These are phyloP conservation scores for Aporophyla lueneburgensis DNA, from an alignment of 2,888 invertebrate species.

Conservation along the genomic window DNA sequence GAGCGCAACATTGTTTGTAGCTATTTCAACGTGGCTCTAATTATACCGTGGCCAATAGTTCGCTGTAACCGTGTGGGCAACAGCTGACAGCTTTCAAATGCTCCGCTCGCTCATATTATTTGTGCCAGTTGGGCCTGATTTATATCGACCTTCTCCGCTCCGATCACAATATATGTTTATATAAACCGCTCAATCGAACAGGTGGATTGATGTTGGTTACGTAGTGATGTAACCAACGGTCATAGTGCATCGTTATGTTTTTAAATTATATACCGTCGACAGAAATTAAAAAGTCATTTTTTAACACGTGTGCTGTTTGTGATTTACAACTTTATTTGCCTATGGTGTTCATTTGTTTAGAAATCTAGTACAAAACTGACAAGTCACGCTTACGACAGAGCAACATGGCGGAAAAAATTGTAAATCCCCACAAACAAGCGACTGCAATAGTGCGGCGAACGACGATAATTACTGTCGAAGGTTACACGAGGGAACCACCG, in stretches of 20 bases:
- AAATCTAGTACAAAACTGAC: conserved; percentile 32
- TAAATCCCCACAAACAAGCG: conserved; percentile 66
- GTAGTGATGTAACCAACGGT: conserved; percentile 46
- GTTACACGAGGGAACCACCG: conserved; percentile 79
- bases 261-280: conserved; percentile 7
- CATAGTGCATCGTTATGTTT: conserved; percentile 8
- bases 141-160: conserved; percentile 60
- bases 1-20: conserved; percentile 79
- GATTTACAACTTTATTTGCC: conserved; percentile 1
- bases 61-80: conserved; percentile 70
- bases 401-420: conserved; percentile 59
- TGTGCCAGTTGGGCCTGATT: conserved; percentile 63
- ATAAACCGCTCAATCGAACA: conserved; percentile 47
- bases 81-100: conserved; percentile 77
- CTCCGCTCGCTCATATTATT: conserved; percentile 67
- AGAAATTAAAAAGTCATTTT: conserved; percentile 8
- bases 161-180: conserved; percentile 43
- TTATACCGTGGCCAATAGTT: conserved; percentile 78
- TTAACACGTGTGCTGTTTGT: not conserved
- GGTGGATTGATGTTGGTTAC: conserved; percentile 41
- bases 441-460: conserved; percentile 68
- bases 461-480: conserved; percentile 80
- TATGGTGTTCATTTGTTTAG: conserved; percentile 24
- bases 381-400: conserved; percentile 39
- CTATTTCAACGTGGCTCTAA: conserved; percentile 79